phyloP scores from a whole-genome alignment of 1,140 invertebrate genomes.

The Drosophila pallidifrons region DNA sequence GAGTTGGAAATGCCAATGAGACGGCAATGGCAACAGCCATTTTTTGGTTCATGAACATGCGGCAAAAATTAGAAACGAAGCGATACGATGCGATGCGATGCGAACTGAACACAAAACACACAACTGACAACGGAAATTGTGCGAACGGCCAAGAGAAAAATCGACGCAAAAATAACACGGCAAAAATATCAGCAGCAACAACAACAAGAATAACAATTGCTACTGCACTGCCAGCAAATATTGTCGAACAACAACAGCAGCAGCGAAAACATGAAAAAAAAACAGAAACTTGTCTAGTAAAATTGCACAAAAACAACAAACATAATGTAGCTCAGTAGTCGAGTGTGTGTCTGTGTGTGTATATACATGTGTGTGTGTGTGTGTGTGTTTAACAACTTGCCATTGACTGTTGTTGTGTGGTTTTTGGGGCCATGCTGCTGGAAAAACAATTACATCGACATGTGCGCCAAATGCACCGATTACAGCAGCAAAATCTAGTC shows the following conservation, averaged over 20 bases:
- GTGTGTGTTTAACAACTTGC: constrained; percentile 55
- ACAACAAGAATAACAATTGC: constrained; percentile 2
- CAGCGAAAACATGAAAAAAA: constrained; percentile 10
- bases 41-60: constrained; percentile 74
- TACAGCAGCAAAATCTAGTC: constrained; percentile 15
- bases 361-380: background rate
- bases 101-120: constrained; percentile 56
- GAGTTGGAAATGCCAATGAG: constrained; percentile 17
- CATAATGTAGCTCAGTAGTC: constrained; percentile 31
- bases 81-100: constrained; percentile 45
- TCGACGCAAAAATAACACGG: constrained; percentile 53
- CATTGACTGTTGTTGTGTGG: constrained; percentile 40
- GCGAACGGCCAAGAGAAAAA: constrained; percentile 55
- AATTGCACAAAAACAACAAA: constrained; percentile 34
- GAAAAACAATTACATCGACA: constrained; percentile 50
- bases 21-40: constrained; percentile 55
- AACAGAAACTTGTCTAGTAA: constrained; percentile 23
- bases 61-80: constrained; percentile 74
- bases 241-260: constrained; percentile 19
- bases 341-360: constrained; percentile 20
- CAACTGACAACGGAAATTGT: constrained; percentile 67
- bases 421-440: constrained; percentile 47
- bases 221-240: constrained; percentile 16
- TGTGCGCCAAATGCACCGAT: constrained; percentile 34
- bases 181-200: constrained; percentile 38